Percentiles rank a stretch among this genome's conserved stretches.
phyloP scores from a whole-genome alignment of 2,888 invertebrate species.

The Morpho deidamia region DNA sequence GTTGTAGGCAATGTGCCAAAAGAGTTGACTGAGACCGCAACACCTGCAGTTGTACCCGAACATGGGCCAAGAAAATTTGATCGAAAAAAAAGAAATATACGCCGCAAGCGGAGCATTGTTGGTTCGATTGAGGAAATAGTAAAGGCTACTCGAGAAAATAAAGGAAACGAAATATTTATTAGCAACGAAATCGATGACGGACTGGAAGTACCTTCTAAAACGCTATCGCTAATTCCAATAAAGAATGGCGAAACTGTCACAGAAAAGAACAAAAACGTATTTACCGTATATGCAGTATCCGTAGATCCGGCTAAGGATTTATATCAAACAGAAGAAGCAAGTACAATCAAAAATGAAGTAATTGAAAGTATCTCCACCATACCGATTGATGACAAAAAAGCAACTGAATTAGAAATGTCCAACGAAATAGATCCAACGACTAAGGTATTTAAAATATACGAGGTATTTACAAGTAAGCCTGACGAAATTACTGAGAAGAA shows the following conservation, averaged over 20 bases:
- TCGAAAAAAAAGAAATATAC: slow-evolving; percentile 40
- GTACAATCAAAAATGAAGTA: slow-evolving; percentile 39
- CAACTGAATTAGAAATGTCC: slow-evolving; percentile 39
- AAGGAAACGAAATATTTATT: slow-evolving; percentile 53
- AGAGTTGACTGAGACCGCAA: slow-evolving; percentile 71
- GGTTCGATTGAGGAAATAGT: slow-evolving; percentile 62
- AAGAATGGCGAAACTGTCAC: slow-evolving; percentile 29
- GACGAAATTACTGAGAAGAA: slow-evolving; percentile 35
- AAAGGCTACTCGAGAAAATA: slow-evolving; percentile 51
- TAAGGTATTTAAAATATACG: slow-evolving; percentile 57
- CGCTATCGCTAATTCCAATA: slow-evolving; percentile 32
- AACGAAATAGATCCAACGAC: slow-evolving; percentile 54
- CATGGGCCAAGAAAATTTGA: slow-evolving; percentile 79
- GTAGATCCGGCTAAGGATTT: slow-evolving; percentile 35
- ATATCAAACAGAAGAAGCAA: slow-evolving; percentile 28
- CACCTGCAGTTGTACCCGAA: slow-evolving; percentile 81
- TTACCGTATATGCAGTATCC: slow-evolving; percentile 46
- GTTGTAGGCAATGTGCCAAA: slow-evolving; percentile 83
- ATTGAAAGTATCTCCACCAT: slow-evolving; percentile 64
- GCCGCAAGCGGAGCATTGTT: slow-evolving; percentile 47
- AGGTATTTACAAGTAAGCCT: slow-evolving; percentile 54
- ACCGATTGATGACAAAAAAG: slow-evolving; percentile 43
- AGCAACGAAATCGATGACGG: slow-evolving; percentile 72
- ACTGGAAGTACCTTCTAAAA: slow-evolving; percentile 39
- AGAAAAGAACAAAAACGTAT: slow-evolving; percentile 40